phyloP scores from a whole-genome alignment of 2,113 vertebrate genomes.

The Lasiurus cinereus region DNA sequence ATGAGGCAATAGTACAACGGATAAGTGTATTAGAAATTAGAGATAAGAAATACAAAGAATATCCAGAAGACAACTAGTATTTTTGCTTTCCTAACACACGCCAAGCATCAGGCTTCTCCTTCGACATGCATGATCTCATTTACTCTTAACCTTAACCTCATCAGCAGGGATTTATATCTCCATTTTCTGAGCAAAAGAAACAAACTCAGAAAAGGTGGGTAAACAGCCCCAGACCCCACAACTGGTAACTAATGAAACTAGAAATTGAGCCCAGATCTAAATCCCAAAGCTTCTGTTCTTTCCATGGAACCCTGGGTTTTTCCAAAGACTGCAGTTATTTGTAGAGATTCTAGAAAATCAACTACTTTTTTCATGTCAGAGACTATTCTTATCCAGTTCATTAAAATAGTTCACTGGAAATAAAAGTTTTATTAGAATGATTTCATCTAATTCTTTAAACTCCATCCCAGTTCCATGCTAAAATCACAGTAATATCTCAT shows the following conservation, averaged over 20 bases:
- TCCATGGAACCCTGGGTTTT: neutral
- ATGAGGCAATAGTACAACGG: neutral
- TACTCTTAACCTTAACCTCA: neutral
- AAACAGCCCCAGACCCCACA: constrained; percentile 16
- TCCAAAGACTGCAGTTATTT: neutral
- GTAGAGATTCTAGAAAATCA: neutral
- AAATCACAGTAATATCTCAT: neutral
- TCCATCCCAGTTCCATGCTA: neutral
- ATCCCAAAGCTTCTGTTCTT: constrained; percentile 21
- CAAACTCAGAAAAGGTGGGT: constrained; percentile 13
- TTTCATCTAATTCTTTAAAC: constrained; percentile 24
- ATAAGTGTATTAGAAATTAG: neutral
- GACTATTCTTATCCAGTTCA: neutral
- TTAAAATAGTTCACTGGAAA: constrained; percentile 12
- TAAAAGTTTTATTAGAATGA: neutral
- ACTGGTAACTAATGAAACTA: neutral
- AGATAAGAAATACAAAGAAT: neutral
- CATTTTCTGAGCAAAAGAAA: constrained; percentile 56
- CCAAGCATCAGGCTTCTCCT: neutral
- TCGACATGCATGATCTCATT: neutral
- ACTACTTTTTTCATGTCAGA: neutral
- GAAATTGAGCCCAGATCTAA: constrained; percentile 1
- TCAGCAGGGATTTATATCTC: neutral
- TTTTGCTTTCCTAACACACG: neutral
- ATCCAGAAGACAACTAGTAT: neutral